Evolutionary conservation across 1,140 invertebrate genomes (phyloP).

Genomic region (Eueides isabella): DNA sequence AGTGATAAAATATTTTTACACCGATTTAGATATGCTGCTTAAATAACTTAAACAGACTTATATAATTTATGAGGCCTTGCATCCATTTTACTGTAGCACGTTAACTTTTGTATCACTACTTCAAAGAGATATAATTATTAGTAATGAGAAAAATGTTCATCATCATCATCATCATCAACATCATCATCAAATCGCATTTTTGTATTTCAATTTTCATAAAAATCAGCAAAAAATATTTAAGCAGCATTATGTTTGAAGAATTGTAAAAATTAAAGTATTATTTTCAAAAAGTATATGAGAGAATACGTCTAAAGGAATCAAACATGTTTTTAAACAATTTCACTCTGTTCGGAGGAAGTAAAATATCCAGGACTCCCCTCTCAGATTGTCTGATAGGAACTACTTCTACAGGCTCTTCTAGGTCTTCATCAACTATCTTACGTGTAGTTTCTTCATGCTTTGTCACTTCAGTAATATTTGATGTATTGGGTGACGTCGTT

Average conservation of each 20-base stretch:
- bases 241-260: too few species aligned
- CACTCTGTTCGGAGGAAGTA: conserved; percentile 56
- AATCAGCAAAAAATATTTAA: too few species aligned
- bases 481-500: conserved; percentile 31
- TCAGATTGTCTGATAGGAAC: conserved; percentile 44
- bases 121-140: too few species aligned
- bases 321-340: conserved; percentile 57
- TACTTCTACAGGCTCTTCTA: conserved; percentile 36
- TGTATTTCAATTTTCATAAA: too few species aligned
- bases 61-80: too few species aligned
- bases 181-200: too few species aligned
- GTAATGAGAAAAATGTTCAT: too few species aligned
- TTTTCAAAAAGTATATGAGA: conserved; percentile 54
- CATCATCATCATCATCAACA: too few species aligned
- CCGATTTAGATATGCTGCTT: not conserved
- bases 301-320: conserved; percentile 48
- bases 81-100: too few species aligned
- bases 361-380: conserved; percentile 56
- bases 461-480: not conserved
- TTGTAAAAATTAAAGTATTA: not conserved
- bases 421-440: conserved; percentile 36
- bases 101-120: too few species aligned
- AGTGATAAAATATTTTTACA: not conserved
- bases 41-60: too few species aligned
- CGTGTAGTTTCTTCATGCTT: not conserved